Conservation (phyloP, 2,888 invertebrate genomes). For the Metalampra italica region DNA sequence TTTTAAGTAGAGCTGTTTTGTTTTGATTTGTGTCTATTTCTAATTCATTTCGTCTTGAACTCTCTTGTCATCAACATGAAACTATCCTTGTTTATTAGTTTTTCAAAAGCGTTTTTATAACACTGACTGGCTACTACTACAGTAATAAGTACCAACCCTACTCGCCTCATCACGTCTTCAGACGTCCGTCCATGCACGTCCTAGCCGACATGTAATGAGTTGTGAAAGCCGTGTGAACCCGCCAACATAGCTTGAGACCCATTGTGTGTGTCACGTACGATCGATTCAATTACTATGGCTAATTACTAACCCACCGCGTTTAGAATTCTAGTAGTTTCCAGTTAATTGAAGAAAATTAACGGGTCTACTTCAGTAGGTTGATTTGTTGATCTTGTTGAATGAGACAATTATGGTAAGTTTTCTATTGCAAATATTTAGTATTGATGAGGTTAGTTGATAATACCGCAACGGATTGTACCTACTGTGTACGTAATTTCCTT, state of each 20-base stretch:
- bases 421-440: not conserved
- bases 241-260: conserved; percentile 34
- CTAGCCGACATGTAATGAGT: conserved; percentile 51
- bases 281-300: conserved; percentile 44
- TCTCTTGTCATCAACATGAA: too few species aligned
- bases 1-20: too few species aligned
- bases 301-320: conserved; percentile 7
- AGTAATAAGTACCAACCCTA: conserved; percentile 2
- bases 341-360: conserved; percentile 25
- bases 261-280: conserved; percentile 56
- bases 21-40: too few species aligned
- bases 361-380: conserved; percentile 1
- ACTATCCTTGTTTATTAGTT: too few species aligned
- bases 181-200: conserved; percentile 41
- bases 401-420: conserved; percentile 1
- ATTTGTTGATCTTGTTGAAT: conserved; percentile 9
- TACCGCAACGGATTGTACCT: not conserved
- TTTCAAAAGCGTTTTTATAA: too few species aligned
- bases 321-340: conserved; percentile 3
- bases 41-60: too few species aligned
- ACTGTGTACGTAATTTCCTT: not conserved
- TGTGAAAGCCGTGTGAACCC: conserved; percentile 69
- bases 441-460: not conserved
- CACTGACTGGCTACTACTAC: too few species aligned
- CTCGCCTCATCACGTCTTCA: conserved; percentile 19